Percentiles rank a stretch among this genome's conserved stretches.
phyloP scores from a whole-genome alignment of 2,113 vertebrate genomes.

The Proterorhinus semilunaris region DNA sequence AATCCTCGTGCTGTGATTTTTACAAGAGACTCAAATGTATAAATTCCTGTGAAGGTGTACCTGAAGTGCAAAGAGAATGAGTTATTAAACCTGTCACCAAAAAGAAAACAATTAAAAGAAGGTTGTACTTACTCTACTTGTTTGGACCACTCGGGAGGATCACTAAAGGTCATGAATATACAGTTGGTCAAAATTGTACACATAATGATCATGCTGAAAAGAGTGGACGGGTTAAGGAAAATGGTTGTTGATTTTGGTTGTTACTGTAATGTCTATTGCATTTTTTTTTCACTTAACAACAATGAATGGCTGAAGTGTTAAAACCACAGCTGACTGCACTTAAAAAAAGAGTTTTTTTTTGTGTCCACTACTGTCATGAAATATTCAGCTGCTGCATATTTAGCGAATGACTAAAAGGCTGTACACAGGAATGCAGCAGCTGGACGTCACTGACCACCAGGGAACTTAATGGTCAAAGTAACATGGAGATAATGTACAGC shows the following conservation, averaged over 20 bases:
- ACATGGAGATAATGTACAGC: not conserved
- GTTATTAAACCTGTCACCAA: conserved; percentile 7
- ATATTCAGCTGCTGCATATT: conserved; percentile 47
- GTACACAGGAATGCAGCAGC: conserved; percentile 18
- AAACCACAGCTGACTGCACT: conserved; percentile 41
- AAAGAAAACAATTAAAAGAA: conserved; percentile 4
- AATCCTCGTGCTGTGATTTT: conserved; percentile 97
- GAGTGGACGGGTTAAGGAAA: conserved; percentile 82
- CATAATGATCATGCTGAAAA: conserved; percentile 99
- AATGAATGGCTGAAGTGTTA: conserved; percentile 4
- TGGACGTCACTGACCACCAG: conserved; percentile 7
- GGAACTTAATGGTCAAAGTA: conserved; percentile 1
- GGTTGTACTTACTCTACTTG: conserved; percentile 93
- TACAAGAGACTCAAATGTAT: conserved; percentile 96
- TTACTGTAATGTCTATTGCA: conserved; percentile 4
- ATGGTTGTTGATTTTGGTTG: not conserved
- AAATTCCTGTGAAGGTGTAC: conserved; percentile 99
- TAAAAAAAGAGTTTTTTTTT: conserved; percentile 29
- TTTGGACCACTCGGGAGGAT: conserved; percentile 98
- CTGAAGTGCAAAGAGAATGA: conserved; percentile 70
- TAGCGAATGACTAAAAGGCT: conserved; percentile 26
- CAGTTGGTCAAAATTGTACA: conserved; percentile 99
- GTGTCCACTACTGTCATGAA: conserved; percentile 36
- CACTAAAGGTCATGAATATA: conserved; percentile 99
- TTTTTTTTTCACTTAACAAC: not conserved